These are phyloP conservation scores for Brachyopa scutellaris DNA, from an alignment of 2,888 invertebrate genomes.

Conservation along the genomic window DNA sequence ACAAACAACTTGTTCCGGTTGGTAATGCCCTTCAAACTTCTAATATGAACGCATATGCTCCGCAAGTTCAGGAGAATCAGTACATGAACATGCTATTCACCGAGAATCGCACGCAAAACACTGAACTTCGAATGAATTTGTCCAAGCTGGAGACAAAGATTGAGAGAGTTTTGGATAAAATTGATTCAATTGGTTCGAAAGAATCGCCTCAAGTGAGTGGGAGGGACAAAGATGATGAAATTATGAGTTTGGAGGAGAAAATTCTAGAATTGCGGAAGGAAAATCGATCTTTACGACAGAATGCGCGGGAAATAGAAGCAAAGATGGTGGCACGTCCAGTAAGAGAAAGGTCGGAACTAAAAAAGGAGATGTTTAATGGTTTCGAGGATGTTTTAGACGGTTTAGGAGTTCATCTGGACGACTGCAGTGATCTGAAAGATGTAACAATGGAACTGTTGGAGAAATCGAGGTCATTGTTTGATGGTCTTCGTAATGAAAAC, in stretches of 20 bases:
- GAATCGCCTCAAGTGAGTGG: constrained; percentile 2
- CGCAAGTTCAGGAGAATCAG: constrained; percentile 77
- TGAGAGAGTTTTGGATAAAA: constrained; percentile 84
- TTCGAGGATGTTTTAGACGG: constrained; percentile 5
- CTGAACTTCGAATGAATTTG: constrained; percentile 86
- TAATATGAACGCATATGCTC: constrained; percentile 42
- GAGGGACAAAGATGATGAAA: constrained; percentile 75
- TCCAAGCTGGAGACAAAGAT: constrained; percentile 86
- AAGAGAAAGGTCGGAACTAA: constrained; percentile 35
- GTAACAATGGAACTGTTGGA: constrained; percentile 31
- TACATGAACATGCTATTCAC: constrained; percentile 84
- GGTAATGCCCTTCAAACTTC: constrained; percentile 27
- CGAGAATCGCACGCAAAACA: constrained; percentile 85
- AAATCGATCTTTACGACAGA: constrained; percentile 77
- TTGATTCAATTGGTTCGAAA: constrained; percentile 75
- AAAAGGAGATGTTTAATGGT: background rate
- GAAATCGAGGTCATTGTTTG: constrained; percentile 13
- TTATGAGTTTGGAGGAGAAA: constrained; percentile 79
- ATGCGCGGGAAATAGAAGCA: constrained; percentile 41
- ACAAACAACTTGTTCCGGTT: constrained; percentile 24
- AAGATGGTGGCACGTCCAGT: background rate
- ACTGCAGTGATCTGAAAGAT: constrained; percentile 47
- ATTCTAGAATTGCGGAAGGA: constrained; percentile 79
- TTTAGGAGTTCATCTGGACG: constrained; percentile 7
- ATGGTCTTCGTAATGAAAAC: constrained; percentile 16